Percentiles rank a stretch among this genome's conserved stretches.
Evolutionary conservation across 2,113 vertebrate genomes (phyloP).

Genomic region (Glaucomys volans): DNA sequence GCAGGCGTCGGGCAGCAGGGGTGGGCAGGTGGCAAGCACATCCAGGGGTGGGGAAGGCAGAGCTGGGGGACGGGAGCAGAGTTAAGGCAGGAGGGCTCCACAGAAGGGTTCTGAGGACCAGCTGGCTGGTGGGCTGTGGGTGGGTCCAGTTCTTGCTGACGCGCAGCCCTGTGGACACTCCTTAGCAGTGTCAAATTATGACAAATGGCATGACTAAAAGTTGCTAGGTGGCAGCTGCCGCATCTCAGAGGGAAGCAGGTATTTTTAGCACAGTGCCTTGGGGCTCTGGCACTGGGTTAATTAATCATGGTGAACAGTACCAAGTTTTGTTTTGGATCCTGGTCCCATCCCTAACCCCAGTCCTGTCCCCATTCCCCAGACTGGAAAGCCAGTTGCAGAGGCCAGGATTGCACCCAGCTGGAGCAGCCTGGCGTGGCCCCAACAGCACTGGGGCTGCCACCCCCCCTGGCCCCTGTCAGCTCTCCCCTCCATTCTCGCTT

Average conservation of each 20-base stretch:
- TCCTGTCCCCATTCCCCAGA: constrained; percentile 54
- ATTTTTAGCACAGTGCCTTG: constrained; percentile 78
- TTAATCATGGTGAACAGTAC: constrained; percentile 82
- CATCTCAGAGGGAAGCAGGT: constrained; percentile 84
- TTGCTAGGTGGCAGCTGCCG: constrained; percentile 87
- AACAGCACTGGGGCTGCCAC: rapidly evolving
- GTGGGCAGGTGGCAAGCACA: rapidly evolving
- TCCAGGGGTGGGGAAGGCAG: not conserved
- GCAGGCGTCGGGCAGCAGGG: not conserved
- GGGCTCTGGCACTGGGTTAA: constrained; percentile 77
- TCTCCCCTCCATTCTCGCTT: not conserved
- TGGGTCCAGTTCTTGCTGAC: constrained; percentile 82
- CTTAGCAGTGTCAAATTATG: constrained; percentile 90
- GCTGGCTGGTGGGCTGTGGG: constrained; percentile 72
- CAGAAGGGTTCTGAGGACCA: not conserved
- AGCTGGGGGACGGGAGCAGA: constrained; percentile 30
- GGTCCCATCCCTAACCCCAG: not conserved
- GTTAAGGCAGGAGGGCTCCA: constrained; percentile 37
- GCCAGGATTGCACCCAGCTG: not conserved
- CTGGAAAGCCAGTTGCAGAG: not conserved
- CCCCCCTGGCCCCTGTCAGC: rapidly evolving
- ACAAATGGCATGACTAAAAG: constrained; percentile 88
- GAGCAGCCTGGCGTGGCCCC: not conserved
- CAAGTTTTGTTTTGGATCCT: not conserved
- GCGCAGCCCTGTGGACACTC: constrained; percentile 84